Conservation (phyloP, 1,140 invertebrate genomes). For the Anthonomus grandis region DNA sequence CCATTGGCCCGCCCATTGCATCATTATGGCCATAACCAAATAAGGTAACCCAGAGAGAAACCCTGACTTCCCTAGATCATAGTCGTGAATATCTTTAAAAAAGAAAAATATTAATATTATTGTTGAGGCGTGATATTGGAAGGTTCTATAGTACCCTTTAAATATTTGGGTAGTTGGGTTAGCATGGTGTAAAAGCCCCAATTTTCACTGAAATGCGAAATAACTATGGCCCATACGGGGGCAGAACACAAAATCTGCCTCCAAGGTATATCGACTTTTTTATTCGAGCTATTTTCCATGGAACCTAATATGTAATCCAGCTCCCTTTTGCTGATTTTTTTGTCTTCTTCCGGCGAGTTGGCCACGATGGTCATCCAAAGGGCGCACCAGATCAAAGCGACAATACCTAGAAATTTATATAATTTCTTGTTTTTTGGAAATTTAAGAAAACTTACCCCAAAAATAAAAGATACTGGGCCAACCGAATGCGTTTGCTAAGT, state of each 20-base stretch:
- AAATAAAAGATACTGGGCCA: constrained; percentile 89
- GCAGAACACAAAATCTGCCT: constrained; percentile 72
- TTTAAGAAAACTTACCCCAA: constrained; percentile 59
- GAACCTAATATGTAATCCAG: constrained; percentile 68
- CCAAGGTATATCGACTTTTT: constrained; percentile 71
- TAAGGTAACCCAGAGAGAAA: constrained; percentile 83
- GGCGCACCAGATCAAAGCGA: constrained; percentile 69
- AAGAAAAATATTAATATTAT: no score
- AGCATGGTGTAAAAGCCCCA: constrained; percentile 94
- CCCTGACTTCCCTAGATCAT: constrained; percentile 72
- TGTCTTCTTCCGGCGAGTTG: constrained; percentile 74
- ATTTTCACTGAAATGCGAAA: constrained; percentile 91
- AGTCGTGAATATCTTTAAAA: constrained; percentile 69
- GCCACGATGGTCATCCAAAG: constrained; percentile 69
- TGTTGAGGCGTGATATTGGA: no score
- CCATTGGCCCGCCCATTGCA: constrained; percentile 75
- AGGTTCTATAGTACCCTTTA: constrained; percentile 79
- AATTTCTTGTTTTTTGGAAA: neutral
- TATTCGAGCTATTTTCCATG: constrained; percentile 19
- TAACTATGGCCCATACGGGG: constrained; percentile 87
- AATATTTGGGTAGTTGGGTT: constrained; percentile 86
- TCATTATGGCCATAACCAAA: constrained; percentile 78
- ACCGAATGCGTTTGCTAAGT: constrained; percentile 67
- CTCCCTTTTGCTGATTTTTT: constrained; percentile 69
- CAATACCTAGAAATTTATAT: constrained; percentile 16